Evolutionary conservation across 2,113 vertebrate genomes (phyloP), one percentile per base, ranked within the genome.

Genomic region (Osmerus mordax): DNA sequence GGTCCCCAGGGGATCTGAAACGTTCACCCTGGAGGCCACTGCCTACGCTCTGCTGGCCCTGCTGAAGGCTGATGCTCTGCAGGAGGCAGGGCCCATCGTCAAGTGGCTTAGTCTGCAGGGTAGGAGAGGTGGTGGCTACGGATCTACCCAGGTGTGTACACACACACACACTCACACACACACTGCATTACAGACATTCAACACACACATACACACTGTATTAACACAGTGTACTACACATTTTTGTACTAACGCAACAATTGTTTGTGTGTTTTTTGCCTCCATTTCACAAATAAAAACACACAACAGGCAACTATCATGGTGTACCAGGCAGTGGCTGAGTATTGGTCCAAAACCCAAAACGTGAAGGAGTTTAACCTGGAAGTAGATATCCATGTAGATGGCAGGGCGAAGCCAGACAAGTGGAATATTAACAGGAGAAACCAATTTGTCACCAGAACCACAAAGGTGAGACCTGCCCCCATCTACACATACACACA

Each of bases 301-400:
- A 14, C 53, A 54, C 53, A 3, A 12, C 54, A 67, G 78, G 1
- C 78, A 98, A 98, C 95, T 59, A 92, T 96, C 47, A 78, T 95
- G 76, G 95, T 94, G 23, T 96, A 96, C 89, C 96, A 98, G 85
- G 94, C 95, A 0, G 65, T 99, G 77, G 89, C 95, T 18, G 89
- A 92, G 56, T 97, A 95, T 78, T 92, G 93, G 82, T 21, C 61
- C 0, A 66, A 32, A 0, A 15, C 81, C 0, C 83, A 90, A 0
- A 18, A 64, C 1, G 72, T 87, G 41, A 23, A 89, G 0, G 85
- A 94, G 0, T n/a, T 91, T 55, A 73, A 94, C 71, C 81, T 98
- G 58, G 85, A 94, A 0, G 93, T 98, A 61, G 88, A 90, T 4
- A 73, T 98, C 15, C 3, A 76, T 1, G 75, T 97, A 56, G 89